Percentiles rank a stretch among this genome's conserved stretches.
Evolutionary conservation across 2,888 invertebrate species (phyloP).

Genomic region (Osedax frankpressi): DNA sequence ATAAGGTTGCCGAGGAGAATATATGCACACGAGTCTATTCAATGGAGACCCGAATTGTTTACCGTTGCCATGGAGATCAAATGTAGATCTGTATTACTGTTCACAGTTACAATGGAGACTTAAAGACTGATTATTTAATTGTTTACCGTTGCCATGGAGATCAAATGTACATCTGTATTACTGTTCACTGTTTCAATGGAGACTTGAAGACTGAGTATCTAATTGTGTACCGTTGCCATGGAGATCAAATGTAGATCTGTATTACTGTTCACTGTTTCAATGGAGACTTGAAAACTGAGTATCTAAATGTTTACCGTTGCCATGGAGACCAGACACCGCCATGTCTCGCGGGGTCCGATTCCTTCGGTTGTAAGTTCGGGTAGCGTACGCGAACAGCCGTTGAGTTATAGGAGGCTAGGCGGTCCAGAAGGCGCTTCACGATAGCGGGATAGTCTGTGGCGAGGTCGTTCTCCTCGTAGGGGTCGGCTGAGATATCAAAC

Average conservation of each 20-base stretch:
- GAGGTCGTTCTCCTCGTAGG: slow-evolving; percentile 35
- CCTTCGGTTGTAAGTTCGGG: slow-evolving; percentile 32
- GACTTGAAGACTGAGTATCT: background rate
- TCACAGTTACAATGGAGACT: too few relatives aligned
- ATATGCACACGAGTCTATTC: too few relatives aligned
- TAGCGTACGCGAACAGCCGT: slow-evolving; percentile 38
- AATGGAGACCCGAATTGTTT: too few relatives aligned
- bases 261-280: background rate
- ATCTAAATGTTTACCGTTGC: slow-evolving; percentile 21
- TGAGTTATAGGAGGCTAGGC: slow-evolving; percentile 31
- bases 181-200: too few relatives aligned
- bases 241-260: slow-evolving; percentile 41
- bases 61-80: too few relatives aligned
- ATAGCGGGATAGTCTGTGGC: slow-evolving; percentile 30
- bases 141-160: too few relatives aligned
- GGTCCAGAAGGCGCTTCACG: slow-evolving; percentile 31
- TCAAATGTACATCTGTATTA: too few relatives aligned
- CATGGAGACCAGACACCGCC: slow-evolving; percentile 43
- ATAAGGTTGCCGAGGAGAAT: too few relatives aligned
- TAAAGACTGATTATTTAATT: too few relatives aligned
- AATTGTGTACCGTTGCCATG: slow-evolving; percentile 30
- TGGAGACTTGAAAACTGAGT: background rate
- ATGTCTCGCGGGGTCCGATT: slow-evolving; percentile 32
- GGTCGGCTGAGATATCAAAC: slow-evolving; percentile 38
- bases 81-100: too few relatives aligned